These are phyloP conservation scores for Slavum lentiscoides DNA, from an alignment of 2,888 invertebrate species.

Conservation along the genomic window DNA sequence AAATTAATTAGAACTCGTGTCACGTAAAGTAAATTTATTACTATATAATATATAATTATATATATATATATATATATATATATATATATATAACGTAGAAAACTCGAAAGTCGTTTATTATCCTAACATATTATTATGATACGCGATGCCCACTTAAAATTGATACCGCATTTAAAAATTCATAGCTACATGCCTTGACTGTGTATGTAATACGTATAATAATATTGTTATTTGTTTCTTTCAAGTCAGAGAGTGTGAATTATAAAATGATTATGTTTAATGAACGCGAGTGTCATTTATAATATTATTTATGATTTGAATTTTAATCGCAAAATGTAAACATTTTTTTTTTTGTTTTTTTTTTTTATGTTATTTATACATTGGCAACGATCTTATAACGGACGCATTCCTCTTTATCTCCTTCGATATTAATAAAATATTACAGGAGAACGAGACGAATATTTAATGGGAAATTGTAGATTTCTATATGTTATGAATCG, in stretches of 20 bases:
- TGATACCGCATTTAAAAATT: slow-evolving; percentile 19
- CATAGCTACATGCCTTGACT: not conserved
- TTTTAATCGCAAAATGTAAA: too few relatives aligned
- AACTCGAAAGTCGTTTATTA: slow-evolving; percentile 31
- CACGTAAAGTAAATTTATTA: slow-evolving; percentile 42
- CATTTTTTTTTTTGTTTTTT: too few relatives aligned
- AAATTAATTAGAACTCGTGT: slow-evolving; percentile 37
- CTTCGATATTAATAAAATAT: too few relatives aligned
- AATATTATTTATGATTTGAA: too few relatives aligned
- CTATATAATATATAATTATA: not conserved
- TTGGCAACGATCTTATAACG: not conserved
- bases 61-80: too few relatives aligned
- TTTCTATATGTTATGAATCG: too few relatives aligned
- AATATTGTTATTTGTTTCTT: not conserved
- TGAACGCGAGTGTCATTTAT: too few relatives aligned
- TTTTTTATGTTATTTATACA: not conserved
- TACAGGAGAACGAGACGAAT: too few relatives aligned
- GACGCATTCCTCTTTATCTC: too few relatives aligned
- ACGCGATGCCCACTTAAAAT: slow-evolving; percentile 1
- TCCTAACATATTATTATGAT: not conserved
- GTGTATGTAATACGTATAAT: not conserved
- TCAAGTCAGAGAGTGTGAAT: not conserved
- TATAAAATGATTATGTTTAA: not conserved
- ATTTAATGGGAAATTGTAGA: too few relatives aligned
- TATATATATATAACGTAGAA: not conserved